Percentiles rank a stretch among this genome's conserved stretches.
Evolutionary conservation across 2,888 invertebrate genomes (phyloP).

Genomic region (Pristionchus entomophagus): DNA sequence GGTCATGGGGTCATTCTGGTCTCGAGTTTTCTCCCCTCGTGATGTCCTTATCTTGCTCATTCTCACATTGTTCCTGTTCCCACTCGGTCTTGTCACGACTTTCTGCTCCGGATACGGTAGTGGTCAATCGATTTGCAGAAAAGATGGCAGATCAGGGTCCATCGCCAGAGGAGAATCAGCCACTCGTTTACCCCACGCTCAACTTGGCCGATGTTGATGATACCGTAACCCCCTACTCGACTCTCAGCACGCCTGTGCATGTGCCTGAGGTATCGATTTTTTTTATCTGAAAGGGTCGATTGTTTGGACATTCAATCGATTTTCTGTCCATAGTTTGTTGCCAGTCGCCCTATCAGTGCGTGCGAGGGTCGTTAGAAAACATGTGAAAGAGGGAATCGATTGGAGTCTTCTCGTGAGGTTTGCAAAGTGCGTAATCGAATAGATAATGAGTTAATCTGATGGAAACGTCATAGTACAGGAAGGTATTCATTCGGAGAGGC

Average conservation of each 20-base stretch:
- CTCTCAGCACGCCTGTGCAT: neutral
- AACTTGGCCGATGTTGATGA: conserved; percentile 6
- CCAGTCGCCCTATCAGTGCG: neutral
- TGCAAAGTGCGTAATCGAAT: too few relatives aligned
- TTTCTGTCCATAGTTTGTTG: neutral
- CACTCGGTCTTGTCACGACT: too few relatives aligned
- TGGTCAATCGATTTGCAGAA: neutral
- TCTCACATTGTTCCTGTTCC: too few relatives aligned
- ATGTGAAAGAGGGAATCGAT: too few relatives aligned
- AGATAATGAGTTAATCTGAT: too few relatives aligned
- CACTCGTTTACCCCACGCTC: neutral
- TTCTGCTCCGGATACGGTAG: neutral
- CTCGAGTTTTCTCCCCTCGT: too few relatives aligned
- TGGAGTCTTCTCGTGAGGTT: too few relatives aligned
- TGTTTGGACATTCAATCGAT: neutral
- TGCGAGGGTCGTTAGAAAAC: too few relatives aligned
- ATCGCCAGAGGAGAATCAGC: neutral
- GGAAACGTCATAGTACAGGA: too few relatives aligned
- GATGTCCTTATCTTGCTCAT: too few relatives aligned
- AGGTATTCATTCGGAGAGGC: too few relatives aligned
- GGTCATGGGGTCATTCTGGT: too few relatives aligned
- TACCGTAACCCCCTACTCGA: conserved; percentile 6
- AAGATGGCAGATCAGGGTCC: neutral
- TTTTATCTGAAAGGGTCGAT: neutral
- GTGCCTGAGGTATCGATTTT: neutral